Percentiles rank a stretch among this genome's conserved stretches.
phyloP scores from a whole-genome alignment of 2,888 invertebrate genomes.

The Sphinx pinastri region DNA sequence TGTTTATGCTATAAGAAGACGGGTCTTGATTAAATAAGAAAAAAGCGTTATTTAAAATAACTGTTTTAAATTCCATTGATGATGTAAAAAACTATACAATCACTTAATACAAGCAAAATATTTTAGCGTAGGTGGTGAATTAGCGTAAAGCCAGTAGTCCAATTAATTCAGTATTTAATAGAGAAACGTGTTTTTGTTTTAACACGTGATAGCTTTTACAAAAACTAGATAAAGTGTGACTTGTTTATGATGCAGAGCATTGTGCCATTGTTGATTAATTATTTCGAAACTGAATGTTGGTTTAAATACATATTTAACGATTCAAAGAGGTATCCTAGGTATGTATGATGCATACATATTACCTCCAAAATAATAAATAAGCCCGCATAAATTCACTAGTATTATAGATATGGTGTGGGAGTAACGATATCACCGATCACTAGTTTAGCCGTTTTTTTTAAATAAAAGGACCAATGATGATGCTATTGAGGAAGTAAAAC shows the following conservation, averaged over 20 bases:
- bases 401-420: too few relatives aligned
- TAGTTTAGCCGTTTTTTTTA: too few relatives aligned
- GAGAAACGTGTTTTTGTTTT: constrained; percentile 22
- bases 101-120: constrained; percentile 1
- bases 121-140: constrained; percentile 14
- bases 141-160: constrained; percentile 18
- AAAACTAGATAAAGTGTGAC: constrained; percentile 35
- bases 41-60: not conserved
- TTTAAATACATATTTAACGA: too few relatives aligned
- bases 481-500: too few relatives aligned
- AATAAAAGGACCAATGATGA: too few relatives aligned
- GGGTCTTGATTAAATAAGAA: not conserved
- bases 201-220: constrained; percentile 18
- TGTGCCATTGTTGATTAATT: not conserved
- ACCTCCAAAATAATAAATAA: too few relatives aligned
- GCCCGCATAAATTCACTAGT: too few relatives aligned
- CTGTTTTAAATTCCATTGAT: constrained; percentile 1
- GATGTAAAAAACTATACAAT: not conserved
- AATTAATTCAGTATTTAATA: constrained; percentile 21
- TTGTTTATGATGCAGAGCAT: not conserved
- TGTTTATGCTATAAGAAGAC: too few relatives aligned
- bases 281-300: not conserved
- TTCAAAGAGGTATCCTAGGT: too few relatives aligned
- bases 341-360: too few relatives aligned
- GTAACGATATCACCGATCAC: too few relatives aligned